Percentiles rank a stretch among this genome's conserved stretches.
These are phyloP conservation scores for Tinamus guttatus DNA, from an alignment of 2,113 vertebrate genomes.

Conservation along the genomic window DNA sequence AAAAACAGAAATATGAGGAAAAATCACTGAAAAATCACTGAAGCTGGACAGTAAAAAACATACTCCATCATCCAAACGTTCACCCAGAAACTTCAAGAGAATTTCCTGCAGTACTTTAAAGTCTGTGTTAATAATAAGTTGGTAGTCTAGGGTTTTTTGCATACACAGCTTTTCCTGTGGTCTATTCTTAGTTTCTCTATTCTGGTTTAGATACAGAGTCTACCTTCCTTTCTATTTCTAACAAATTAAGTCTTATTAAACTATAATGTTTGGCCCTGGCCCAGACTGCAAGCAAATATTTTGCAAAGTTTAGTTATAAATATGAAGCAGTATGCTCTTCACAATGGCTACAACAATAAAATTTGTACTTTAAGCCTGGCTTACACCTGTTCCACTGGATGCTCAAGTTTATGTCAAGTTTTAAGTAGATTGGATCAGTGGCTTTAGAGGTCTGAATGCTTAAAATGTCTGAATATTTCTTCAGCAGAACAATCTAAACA, in stretches of 20 bases:
- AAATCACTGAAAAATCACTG: background rate
- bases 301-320: background rate
- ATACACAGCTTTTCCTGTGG: background rate
- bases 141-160: background rate
- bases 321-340: background rate
- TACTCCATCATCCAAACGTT: background rate
- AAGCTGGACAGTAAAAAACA: background rate
- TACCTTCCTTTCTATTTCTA: background rate
- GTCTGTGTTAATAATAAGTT: background rate
- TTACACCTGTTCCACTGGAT: background rate
- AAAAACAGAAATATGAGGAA: background rate
- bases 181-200: background rate
- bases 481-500: constrained; percentile 12
- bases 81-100: background rate
- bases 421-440: constrained; percentile 50
- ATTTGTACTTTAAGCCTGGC: background rate
- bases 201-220: background rate
- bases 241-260: background rate
- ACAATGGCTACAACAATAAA: background rate
- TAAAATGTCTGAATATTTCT: constrained; percentile 28
- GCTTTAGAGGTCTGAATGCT: constrained; percentile 25
- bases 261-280: background rate
- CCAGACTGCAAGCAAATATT: background rate
- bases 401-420: constrained; percentile 16
- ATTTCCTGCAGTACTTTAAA: background rate